A percentile compares a stretch with the other conserved stretches of the same genome.
These are phyloP conservation scores for Antidorcas marsupialis DNA, from an alignment of 2,113 vertebrate species.

Conservation along the genomic window DNA sequence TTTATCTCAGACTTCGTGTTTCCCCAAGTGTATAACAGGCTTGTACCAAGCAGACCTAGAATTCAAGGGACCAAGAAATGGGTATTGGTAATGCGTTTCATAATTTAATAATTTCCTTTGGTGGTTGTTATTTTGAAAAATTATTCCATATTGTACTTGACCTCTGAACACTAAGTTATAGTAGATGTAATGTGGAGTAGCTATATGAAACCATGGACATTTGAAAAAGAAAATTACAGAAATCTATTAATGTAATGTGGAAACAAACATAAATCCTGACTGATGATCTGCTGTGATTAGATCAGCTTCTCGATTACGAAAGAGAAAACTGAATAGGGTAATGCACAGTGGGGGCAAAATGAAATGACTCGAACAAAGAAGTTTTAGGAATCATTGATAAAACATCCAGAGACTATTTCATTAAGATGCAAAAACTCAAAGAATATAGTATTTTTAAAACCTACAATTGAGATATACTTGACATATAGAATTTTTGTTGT, in stretches of 20 bases:
- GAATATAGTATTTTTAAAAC: background rate
- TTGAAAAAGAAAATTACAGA: background rate
- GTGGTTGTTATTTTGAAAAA: background rate
- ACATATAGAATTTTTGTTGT: background rate
- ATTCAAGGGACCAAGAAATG: background rate
- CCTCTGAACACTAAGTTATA: background rate
- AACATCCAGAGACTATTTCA: background rate
- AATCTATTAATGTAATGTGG: background rate
- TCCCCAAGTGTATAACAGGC: fast-evolving
- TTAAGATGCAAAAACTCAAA: background rate
- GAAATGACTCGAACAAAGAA: background rate
- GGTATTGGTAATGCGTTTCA: background rate
- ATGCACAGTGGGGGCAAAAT: background rate
- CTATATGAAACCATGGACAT: background rate
- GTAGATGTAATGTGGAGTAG: background rate
- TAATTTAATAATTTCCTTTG: background rate
- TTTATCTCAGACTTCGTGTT: background rate
- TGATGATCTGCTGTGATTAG: background rate
- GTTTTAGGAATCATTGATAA: background rate
- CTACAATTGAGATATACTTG: background rate
- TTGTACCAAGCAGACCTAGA: background rate
- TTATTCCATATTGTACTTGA: background rate
- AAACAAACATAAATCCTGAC: background rate
- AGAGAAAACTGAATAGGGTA: background rate
- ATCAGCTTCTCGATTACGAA: background rate